phyloP scores from a whole-genome alignment of 2,113 vertebrate species.

The Cyprinodon tularosa region DNA sequence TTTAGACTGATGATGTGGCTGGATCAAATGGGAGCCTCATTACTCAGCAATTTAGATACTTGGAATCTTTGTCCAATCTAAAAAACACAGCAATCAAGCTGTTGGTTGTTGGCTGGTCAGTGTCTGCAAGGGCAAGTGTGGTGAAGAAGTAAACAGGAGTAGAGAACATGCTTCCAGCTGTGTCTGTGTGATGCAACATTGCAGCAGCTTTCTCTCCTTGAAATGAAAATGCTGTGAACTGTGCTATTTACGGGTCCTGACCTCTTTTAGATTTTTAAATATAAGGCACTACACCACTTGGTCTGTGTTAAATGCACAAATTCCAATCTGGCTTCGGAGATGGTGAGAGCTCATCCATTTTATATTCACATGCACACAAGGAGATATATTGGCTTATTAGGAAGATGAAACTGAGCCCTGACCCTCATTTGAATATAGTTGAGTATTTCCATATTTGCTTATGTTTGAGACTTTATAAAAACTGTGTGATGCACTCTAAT shows the following conservation, averaged over 20 bases:
- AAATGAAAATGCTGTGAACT: conserved; percentile 42
- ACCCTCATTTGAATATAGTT: conserved; percentile 69
- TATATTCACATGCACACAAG: conserved; percentile 55
- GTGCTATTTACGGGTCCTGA: conserved; percentile 56
- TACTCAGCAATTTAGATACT: conserved; percentile 55
- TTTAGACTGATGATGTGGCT: conserved; percentile 59
- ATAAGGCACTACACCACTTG: conserved; percentile 37
- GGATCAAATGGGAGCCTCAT: conserved; percentile 51
- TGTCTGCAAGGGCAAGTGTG: conserved; percentile 46
- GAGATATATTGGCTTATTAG: conserved; percentile 52
- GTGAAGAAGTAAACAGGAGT: conserved; percentile 41
- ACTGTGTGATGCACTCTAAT: conserved; percentile 58
- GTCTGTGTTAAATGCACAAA: conserved; percentile 43
- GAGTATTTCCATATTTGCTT: conserved; percentile 74
- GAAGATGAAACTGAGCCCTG: conserved; percentile 49
- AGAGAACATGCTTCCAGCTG: conserved; percentile 51
- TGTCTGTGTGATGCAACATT: conserved; percentile 47
- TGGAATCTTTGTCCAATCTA: conserved; percentile 36
- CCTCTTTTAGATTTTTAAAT: conserved; percentile 59
- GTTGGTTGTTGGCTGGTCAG: conserved; percentile 55
- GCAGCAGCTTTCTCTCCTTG: conserved; percentile 45
- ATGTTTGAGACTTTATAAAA: conserved; percentile 64
- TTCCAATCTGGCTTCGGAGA: conserved; percentile 54
- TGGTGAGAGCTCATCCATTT: conserved; percentile 35
- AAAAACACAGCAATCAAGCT: conserved; percentile 32